phyloP scores from a whole-genome alignment of 1,140 invertebrate genomes.

The Calliphora vicina region DNA sequence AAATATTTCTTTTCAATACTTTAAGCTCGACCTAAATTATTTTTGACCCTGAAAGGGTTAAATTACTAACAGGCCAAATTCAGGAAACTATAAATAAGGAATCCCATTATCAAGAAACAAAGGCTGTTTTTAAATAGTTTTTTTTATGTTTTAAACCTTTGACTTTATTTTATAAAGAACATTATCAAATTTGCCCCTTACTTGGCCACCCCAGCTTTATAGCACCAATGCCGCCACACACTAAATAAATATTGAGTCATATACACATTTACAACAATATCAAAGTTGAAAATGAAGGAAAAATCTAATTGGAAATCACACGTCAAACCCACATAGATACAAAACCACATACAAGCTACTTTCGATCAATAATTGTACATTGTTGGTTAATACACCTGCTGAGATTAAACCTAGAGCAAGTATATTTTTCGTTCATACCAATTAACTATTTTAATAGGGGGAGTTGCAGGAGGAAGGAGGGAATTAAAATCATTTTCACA shows the following conservation, averaged over 20 bases:
- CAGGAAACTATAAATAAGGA: too few species aligned
- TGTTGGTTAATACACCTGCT: neutral
- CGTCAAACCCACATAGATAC: too few species aligned
- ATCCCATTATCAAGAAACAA: too few species aligned
- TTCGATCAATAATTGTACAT: neutral
- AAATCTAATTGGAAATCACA: neutral
- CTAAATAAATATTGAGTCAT: neutral
- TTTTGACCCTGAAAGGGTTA: too few species aligned
- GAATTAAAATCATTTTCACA: neutral
- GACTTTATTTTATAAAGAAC: too few species aligned
- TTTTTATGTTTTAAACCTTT: too few species aligned
- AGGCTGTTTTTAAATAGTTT: too few species aligned
- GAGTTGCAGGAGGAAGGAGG: neutral
- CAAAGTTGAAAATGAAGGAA: neutral
- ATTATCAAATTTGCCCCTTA: too few species aligned
- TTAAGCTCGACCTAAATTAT: too few species aligned
- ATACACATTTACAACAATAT: neutral
- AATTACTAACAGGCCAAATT: too few species aligned
- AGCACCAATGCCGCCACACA: neutral
- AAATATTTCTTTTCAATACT: too few species aligned
- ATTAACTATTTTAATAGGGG: neutral
- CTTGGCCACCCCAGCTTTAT: neutral
- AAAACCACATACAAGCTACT: too few species aligned
- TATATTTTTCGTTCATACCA: neutral
- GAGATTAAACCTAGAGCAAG: neutral